These are phyloP conservation scores for Dynastes maya DNA, from an alignment of 2,888 invertebrate species.

Conservation along the genomic window DNA sequence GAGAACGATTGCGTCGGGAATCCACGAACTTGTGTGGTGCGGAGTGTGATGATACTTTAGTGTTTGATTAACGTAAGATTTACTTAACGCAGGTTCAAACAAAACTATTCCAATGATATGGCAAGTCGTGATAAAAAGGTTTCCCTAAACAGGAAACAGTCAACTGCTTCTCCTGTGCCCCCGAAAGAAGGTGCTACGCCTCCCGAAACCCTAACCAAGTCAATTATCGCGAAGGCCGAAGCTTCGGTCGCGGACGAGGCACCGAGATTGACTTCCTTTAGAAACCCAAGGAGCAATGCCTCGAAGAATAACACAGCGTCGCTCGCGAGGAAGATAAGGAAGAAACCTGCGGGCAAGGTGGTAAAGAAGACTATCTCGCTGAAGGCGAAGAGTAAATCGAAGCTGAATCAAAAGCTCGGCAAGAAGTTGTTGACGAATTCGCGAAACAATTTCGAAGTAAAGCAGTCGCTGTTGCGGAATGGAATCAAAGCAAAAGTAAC, in stretches of 20 bases:
- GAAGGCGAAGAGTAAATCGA: slow-evolving; percentile 63
- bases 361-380: slow-evolving; percentile 59
- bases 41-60: too few species aligned
- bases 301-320: slow-evolving; percentile 43
- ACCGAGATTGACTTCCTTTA: slow-evolving; percentile 53
- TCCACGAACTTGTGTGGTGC: too few species aligned
- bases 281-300: slow-evolving; percentile 48
- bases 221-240: slow-evolving; percentile 58
- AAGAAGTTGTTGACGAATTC: slow-evolving; percentile 64
- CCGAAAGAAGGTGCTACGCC: slow-evolving; percentile 61
- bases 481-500: slow-evolving; percentile 61
- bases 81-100: slow-evolving; percentile 44
- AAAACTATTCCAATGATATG: slow-evolving; percentile 66
- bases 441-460: slow-evolving; percentile 61
- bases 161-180: slow-evolving; percentile 62
- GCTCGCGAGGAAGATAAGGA: slow-evolving; percentile 53
- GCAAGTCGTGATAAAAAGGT: slow-evolving; percentile 69
- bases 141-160: slow-evolving; percentile 65
- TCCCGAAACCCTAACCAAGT: slow-evolving; percentile 59
- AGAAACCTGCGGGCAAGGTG: slow-evolving; percentile 53
- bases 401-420: slow-evolving; percentile 60
- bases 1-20: too few species aligned
- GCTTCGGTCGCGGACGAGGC: slow-evolving; percentile 54
- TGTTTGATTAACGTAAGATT: too few species aligned
- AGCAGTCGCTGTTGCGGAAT: slow-evolving; percentile 66